Evolutionary conservation across 2,888 invertebrate genomes (phyloP).

Genomic region (Dasysyrphus albostriatus): DNA sequence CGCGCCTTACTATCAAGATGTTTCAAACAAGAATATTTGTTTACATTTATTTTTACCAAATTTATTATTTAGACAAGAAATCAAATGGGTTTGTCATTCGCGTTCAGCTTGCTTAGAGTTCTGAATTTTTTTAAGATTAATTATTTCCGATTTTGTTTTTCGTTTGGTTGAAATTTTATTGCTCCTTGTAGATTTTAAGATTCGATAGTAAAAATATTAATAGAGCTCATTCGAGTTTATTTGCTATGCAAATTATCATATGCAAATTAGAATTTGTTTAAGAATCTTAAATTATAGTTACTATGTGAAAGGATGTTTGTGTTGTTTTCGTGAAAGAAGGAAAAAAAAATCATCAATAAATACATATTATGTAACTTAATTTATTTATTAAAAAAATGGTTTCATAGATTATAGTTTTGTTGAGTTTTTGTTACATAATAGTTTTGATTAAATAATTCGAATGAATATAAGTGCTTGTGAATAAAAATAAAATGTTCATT

Average conservation of each 20-base stretch:
- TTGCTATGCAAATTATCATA: slow-evolving; percentile 29
- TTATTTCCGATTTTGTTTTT: slow-evolving; percentile 47
- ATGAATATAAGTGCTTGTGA: neutral
- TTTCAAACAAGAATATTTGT: slow-evolving; percentile 42
- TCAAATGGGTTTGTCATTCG: slow-evolving; percentile 39
- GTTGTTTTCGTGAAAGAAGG: neutral
- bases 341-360: slow-evolving; percentile 16
- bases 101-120: slow-evolving; percentile 20
- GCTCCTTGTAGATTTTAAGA: slow-evolving; percentile 35
- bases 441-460: neutral
- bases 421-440: slow-evolving; percentile 1
- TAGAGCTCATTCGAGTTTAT: slow-evolving; percentile 53
- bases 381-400: neutral
- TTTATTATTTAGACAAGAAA: slow-evolving; percentile 15
- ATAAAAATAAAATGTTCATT: slow-evolving; percentile 3
- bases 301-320: slow-evolving; percentile 48
- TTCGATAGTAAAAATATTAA: slow-evolving; percentile 41
- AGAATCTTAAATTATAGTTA: slow-evolving; percentile 20
- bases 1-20: slow-evolving; percentile 53
- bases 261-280: neutral
- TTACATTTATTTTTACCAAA: neutral
- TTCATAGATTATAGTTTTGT: slow-evolving; percentile 10
- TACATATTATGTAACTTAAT: neutral
- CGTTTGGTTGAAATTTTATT: slow-evolving; percentile 2
- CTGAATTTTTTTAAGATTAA: slow-evolving; percentile 41